Evolutionary conservation across 2,113 vertebrate genomes (phyloP).

Genomic region (Trichomycterus rosablanca): DNA sequence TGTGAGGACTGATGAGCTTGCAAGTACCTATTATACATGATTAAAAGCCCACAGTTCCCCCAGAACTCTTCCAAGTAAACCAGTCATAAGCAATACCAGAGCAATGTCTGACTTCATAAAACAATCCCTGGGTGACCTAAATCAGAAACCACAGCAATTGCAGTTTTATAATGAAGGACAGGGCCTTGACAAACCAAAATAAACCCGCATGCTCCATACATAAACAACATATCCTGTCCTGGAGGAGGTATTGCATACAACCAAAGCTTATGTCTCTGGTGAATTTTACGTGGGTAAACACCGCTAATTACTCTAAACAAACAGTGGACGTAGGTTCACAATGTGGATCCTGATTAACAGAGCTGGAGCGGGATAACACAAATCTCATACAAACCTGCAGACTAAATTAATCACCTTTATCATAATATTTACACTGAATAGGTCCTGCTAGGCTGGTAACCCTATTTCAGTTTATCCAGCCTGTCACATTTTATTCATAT

Average conservation of each 20-base stretch:
- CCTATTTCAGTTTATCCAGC: conserved; percentile 30
- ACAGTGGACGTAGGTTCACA: conserved; percentile 44
- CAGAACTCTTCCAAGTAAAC: conserved; percentile 31
- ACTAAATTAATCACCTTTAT: conserved; percentile 46
- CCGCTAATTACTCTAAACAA: conserved; percentile 66
- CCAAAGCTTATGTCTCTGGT: conserved; percentile 29
- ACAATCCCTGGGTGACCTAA: conserved; percentile 27
- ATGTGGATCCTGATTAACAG: conserved; percentile 53
- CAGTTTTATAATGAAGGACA: conserved; percentile 25
- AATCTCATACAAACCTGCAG: conserved; percentile 32
- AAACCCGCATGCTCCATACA: conserved; percentile 40
- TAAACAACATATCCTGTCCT: conserved; percentile 41
- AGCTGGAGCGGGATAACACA: conserved; percentile 39
- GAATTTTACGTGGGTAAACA: conserved; percentile 65
- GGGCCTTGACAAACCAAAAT: conserved; percentile 49
- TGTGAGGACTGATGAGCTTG: conserved; percentile 23
- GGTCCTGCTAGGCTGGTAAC: conserved; percentile 14
- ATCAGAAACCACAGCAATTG: conserved; percentile 20
- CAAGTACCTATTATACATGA: conserved; percentile 8
- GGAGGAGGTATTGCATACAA: conserved; percentile 23
- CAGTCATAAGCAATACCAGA: conserved; percentile 27
- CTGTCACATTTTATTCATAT: conserved; percentile 26
- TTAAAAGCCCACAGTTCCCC: conserved; percentile 15
- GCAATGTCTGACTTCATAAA: conserved; percentile 26
- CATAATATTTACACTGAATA: conserved; percentile 60